These are phyloP conservation scores for Orchesella flavescens DNA, from an alignment of 2,888 invertebrate species.

Conservation along the genomic window DNA sequence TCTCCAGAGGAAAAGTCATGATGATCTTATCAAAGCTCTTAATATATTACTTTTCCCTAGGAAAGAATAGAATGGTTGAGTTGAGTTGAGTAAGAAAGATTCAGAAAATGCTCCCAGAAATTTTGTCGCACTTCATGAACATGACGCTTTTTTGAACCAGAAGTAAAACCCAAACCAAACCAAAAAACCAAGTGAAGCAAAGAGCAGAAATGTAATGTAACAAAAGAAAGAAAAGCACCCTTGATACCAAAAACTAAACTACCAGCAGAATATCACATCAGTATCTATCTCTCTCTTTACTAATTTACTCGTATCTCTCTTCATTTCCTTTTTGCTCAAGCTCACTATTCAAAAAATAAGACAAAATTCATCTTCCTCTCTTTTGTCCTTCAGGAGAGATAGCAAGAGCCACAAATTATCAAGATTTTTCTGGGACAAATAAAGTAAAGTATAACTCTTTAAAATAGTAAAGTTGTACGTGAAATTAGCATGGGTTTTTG, in stretches of 20 bases:
- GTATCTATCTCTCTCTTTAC: slow-evolving; percentile 37
- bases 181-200: neutral
- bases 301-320: slow-evolving; percentile 27
- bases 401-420: neutral
- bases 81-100: too few species aligned
- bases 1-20: slow-evolving; percentile 60
- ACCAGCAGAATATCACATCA: slow-evolving; percentile 24
- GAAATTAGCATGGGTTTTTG: too few species aligned
- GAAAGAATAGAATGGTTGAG: neutral
- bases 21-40: slow-evolving; percentile 64
- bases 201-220: too few species aligned
- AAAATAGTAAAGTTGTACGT: too few species aligned
- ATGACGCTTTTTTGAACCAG: slow-evolving; percentile 45
- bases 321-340: slow-evolving; percentile 11
- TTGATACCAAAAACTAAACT: slow-evolving; percentile 45
- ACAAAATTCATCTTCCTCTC: slow-evolving; percentile 5
- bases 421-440: too few species aligned
- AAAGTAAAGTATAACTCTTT: too few species aligned
- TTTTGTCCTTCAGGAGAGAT: slow-evolving; percentile 1
- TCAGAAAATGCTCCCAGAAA: slow-evolving; percentile 26
- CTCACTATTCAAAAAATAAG: slow-evolving; percentile 5
- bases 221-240: slow-evolving; percentile 43
- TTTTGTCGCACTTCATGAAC: slow-evolving; percentile 64
- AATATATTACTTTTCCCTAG: slow-evolving; percentile 58
- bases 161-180: too few species aligned